Evolutionary conservation across 1,140 invertebrate genomes (phyloP).

Genomic region (Chironomus tepperi): DNA sequence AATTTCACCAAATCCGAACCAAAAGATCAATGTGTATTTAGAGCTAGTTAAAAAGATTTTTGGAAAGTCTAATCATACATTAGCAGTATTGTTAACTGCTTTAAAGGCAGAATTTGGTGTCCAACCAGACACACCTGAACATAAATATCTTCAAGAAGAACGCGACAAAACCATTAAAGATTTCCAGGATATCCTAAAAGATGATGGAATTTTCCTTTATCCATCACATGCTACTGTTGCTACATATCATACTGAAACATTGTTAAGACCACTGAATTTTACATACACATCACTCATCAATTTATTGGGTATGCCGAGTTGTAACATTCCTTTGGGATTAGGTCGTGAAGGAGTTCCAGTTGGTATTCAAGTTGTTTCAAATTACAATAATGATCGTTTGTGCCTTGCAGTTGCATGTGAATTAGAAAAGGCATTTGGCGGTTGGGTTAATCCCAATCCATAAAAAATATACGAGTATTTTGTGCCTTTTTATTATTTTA

Average conservation of each 20-base stretch:
- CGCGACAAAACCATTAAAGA: conserved; percentile 44
- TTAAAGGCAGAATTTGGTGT: conserved; percentile 56
- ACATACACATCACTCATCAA: conserved; percentile 88
- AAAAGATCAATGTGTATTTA: conserved; percentile 48
- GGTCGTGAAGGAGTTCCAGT: conserved; percentile 76
- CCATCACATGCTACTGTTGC: conserved; percentile 85
- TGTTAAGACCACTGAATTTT: conserved; percentile 82
- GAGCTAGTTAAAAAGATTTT: conserved; percentile 67
- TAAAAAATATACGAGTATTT: too few species aligned
- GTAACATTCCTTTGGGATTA: conserved; percentile 77
- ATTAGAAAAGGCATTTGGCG: conserved; percentile 82
- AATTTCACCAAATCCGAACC: conserved; percentile 51
- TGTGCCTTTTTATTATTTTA: too few species aligned
- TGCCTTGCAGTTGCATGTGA: conserved; percentile 79
- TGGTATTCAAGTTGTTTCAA: conserved; percentile 72
- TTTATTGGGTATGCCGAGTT: conserved; percentile 82
- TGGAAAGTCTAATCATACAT: conserved; percentile 69
- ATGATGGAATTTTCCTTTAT: conserved; percentile 79
- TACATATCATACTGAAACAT: conserved; percentile 78
- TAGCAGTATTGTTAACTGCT: conserved; percentile 70
- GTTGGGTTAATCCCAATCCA: conserved; percentile 51
- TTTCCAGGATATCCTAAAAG: conserved; percentile 59
- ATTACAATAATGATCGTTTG: conserved; percentile 68
- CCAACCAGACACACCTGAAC: conserved; percentile 47
- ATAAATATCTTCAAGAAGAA: conserved; percentile 45